These are phyloP conservation scores for Drosophila baimaii DNA, from an alignment of 1,140 invertebrate genomes.

Conservation along the genomic window DNA sequence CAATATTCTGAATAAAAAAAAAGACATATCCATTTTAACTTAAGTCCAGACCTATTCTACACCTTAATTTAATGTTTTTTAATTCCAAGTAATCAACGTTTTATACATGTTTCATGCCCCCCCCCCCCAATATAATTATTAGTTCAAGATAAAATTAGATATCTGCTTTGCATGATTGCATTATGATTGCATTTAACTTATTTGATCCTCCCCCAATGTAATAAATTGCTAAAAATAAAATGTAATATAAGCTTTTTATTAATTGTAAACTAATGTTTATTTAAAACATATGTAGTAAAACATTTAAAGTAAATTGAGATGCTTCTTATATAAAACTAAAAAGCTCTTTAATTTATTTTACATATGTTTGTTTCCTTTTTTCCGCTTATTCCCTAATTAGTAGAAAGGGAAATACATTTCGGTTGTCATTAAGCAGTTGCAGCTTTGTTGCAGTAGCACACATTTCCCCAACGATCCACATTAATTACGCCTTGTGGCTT, in stretches of 20 bases:
- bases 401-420: not conserved
- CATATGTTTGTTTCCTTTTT: not conserved
- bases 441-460: constrained; percentile 8
- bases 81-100: too few relatives aligned
- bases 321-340: not conserved
- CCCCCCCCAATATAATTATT: too few relatives aligned
- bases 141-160: too few relatives aligned
- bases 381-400: not conserved
- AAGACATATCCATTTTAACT: too few relatives aligned
- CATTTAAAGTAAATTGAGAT: not conserved
- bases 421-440: constrained; percentile 10
- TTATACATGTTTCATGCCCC: too few relatives aligned
- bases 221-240: too few relatives aligned
- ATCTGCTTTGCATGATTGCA: too few relatives aligned
- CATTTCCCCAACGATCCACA: constrained; percentile 30
- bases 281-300: too few relatives aligned
- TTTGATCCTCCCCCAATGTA: not conserved
- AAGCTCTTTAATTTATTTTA: not conserved
- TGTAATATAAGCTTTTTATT: not conserved
- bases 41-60: too few relatives aligned
- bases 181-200: too few relatives aligned
- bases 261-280: not conserved
- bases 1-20: too few relatives aligned
- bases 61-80: too few relatives aligned
- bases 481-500: constrained; percentile 57